Evolutionary conservation across 2,797 vertebrate species (phyloP).

Genomic region (Takifugu ocellatus): DNA sequence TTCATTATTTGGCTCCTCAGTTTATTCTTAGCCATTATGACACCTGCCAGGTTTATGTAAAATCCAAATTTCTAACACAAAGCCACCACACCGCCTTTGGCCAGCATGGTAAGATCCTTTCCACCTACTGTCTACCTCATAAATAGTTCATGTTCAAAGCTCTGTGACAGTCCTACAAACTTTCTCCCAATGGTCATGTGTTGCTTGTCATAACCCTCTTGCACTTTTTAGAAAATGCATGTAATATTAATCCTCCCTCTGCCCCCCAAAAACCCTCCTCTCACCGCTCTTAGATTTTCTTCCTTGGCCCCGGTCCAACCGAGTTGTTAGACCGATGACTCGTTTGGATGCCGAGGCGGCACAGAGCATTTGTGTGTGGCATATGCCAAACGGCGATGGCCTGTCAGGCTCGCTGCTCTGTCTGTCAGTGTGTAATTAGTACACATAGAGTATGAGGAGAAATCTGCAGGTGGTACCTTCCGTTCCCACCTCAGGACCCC

Average conservation of each 20-base stretch:
- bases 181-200: slow-evolving; percentile 55
- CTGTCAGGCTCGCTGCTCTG: slow-evolving; percentile 59
- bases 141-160: slow-evolving; percentile 60
- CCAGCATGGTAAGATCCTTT: slow-evolving; percentile 36
- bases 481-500: slow-evolving; percentile 62
- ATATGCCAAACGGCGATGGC: slow-evolving; percentile 75
- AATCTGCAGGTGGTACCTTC: slow-evolving; percentile 75
- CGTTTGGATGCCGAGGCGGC: slow-evolving; percentile 51
- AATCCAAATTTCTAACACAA: slow-evolving; percentile 53
- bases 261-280: slow-evolving; percentile 27
- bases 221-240: slow-evolving; percentile 62
- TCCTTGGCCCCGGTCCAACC: slow-evolving; percentile 66
- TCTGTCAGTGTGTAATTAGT: slow-evolving; percentile 80
- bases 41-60: slow-evolving; percentile 55
- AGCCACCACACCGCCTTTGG: slow-evolving; percentile 43
- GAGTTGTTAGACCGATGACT: slow-evolving; percentile 69
- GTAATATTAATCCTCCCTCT: slow-evolving; percentile 60
- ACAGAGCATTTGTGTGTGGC: slow-evolving; percentile 59
- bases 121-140: slow-evolving; percentile 38
- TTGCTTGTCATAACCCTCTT: slow-evolving; percentile 55
- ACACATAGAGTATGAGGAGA: slow-evolving; percentile 65
- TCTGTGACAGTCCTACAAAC: slow-evolving; percentile 44
- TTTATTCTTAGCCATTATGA: slow-evolving; percentile 53
- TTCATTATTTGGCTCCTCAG: slow-evolving; percentile 46
- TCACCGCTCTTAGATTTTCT: slow-evolving; percentile 56